A percentile compares a stretch with the other conserved stretches of the same genome.
phyloP scores from a whole-genome alignment of 2,888 invertebrate genomes.

The Xanthorhoe spadicearia region DNA sequence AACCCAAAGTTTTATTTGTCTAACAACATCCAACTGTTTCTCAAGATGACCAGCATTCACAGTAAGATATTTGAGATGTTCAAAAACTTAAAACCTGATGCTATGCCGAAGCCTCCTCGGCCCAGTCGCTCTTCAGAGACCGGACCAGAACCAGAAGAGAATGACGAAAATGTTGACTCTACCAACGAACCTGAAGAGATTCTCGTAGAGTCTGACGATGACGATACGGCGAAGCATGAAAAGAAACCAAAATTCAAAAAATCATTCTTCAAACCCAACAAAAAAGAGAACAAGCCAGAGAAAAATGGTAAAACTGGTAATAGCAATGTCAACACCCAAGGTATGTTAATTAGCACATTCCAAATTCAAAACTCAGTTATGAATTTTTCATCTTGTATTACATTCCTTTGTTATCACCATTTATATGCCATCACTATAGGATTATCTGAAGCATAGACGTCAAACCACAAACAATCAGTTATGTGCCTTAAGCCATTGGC shows the following conservation, averaged over 20 bases:
- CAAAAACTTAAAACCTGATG: slow-evolving; percentile 79
- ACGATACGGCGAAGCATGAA: slow-evolving; percentile 55
- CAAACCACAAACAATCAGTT: not conserved
- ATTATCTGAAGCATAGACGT: not conserved
- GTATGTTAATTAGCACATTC: slow-evolving; percentile 45
- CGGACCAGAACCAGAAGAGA: slow-evolving; percentile 41
- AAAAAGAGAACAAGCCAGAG: slow-evolving; percentile 47
- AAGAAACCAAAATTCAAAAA: slow-evolving; percentile 59
- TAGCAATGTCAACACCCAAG: slow-evolving; percentile 71
- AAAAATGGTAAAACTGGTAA: slow-evolving; percentile 49
- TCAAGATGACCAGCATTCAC: slow-evolving; percentile 53
- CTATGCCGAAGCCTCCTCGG: slow-evolving; percentile 79
- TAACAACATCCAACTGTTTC: not conserved
- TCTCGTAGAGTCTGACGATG: slow-evolving; percentile 55
- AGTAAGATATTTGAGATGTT: slow-evolving; percentile 69
- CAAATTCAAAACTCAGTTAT: not conserved
- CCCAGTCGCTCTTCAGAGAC: slow-evolving; percentile 46
- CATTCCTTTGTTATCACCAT: not conserved
- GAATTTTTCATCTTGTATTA: not conserved
- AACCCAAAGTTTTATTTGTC: slow-evolving; percentile 14
- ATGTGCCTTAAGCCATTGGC: not conserved
- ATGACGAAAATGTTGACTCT: slow-evolving; percentile 53
- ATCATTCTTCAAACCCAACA: slow-evolving; percentile 53
- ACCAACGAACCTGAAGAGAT: slow-evolving; percentile 60
- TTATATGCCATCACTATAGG: not conserved